These are phyloP conservation scores for Theristicus caerulescens DNA, from an alignment of 2,113 vertebrate genomes.

Conservation along the genomic window DNA sequence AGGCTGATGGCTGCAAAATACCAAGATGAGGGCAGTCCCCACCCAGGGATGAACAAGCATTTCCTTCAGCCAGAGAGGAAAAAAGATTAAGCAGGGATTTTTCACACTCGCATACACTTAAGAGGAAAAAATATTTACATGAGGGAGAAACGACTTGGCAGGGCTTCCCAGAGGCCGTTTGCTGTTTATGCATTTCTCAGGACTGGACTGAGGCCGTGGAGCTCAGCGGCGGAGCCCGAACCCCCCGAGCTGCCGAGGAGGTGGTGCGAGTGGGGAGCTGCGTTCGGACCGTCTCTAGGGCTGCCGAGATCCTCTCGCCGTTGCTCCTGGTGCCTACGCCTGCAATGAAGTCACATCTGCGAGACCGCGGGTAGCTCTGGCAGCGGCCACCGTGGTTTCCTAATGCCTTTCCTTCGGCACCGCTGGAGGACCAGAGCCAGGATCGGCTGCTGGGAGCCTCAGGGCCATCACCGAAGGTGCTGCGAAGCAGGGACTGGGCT, in stretches of 20 bases:
- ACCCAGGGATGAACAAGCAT: background rate
- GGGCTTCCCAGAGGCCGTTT: background rate
- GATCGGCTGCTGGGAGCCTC: background rate
- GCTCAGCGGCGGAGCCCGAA: background rate
- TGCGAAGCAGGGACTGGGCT: background rate
- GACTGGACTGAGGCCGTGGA: background rate
- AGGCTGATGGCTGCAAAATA: background rate
- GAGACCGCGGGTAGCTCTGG: background rate
- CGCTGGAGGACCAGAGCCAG: background rate
- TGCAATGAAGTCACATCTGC: background rate
- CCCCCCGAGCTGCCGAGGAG: accelerated
- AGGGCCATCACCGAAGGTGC: background rate
- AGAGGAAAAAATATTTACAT: conserved; percentile 53
- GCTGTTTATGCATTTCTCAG: conserved; percentile 25
- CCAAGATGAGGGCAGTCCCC: background rate
- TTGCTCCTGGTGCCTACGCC: background rate
- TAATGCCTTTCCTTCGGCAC: background rate
- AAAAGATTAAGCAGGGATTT: conserved; percentile 8
- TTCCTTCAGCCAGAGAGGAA: background rate
- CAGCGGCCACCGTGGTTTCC: background rate
- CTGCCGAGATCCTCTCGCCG: background rate
- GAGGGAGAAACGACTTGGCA: conserved; percentile 45
- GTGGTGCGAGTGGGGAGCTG: background rate
- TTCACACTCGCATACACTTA: conserved; percentile 24
- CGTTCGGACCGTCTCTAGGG: accelerated